Base-by-base conservation (phyloP, 2,888 invertebrate species). In the Drosophila cracens region DNA sequence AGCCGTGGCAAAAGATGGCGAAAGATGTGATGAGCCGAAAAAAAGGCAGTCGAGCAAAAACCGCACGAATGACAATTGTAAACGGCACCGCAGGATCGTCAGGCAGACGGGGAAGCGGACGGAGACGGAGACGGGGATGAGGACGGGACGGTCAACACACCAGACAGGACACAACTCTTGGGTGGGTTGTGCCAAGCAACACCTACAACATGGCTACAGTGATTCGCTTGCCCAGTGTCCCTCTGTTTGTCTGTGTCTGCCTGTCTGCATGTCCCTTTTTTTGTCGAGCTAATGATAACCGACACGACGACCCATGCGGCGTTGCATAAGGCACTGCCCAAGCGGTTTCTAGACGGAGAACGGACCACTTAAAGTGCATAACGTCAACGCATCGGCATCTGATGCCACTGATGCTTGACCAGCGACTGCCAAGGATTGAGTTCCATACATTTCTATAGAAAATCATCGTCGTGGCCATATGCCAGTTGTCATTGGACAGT, bases 51-150 rank as follows among this genome's bases (percentile, higher is more conserved):
- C 70, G 43, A 70, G 63, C 61, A 51, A 59, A 82, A 85, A 85
- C 85, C 85, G 71, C 85, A 85, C 71, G 75, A 82, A 81, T 77
- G 85, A 85, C 81, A 87, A 87, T 83, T 83, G 83, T 76, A 83
- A 85, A 72, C 87, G 85, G 66, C 65, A 80, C 84, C 75, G 66
- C 79, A 77, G 81, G 73, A 66, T 46, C 52, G 49, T 34, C 59
- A 59, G 38, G 58, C 63, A 65, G 53, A 21, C 54, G 11, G 11
- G 29, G 5, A 27, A 5, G 27, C 4, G 10, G 1, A 21, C 8
- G 16, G 27, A 63, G 57, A 16, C 51, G 33, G 33, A 33, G 31
- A 10, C 31, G 11, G 31, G 34, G 8, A 34, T 21, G 52, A 53
- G 21, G 18, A 53, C 40, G 29, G 70, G 61, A 43, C 58, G 43